Conservation (phyloP, 1,140 invertebrate species). For the Monomorium pharaonis region DNA sequence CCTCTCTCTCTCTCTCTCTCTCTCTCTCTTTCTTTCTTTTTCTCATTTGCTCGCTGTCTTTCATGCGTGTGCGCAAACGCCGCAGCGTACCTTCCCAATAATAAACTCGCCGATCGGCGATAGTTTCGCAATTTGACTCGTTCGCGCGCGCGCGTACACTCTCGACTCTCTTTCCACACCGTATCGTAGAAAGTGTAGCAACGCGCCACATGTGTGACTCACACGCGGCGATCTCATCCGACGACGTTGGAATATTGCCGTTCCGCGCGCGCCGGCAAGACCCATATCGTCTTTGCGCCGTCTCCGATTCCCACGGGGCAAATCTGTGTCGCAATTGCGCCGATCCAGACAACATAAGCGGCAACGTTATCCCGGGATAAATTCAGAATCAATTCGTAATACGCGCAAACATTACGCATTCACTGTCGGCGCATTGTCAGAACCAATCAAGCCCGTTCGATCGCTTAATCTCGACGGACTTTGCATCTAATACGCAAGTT, state of each 20-base stretch:
- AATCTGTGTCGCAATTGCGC: constrained; percentile 79
- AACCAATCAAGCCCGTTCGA: not conserved
- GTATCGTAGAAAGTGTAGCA: constrained; percentile 75
- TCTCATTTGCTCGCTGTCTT: not conserved
- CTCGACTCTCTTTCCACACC: constrained; percentile 58
- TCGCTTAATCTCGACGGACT: not conserved
- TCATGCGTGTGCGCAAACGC: not conserved
- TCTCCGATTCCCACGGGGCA: constrained; percentile 76
- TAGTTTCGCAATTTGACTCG: constrained; percentile 42
- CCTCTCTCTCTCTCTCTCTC: not conserved
- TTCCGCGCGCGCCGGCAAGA: constrained; percentile 12
- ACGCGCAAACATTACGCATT: not conserved
- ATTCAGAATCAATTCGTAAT: not conserved
- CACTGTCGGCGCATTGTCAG: not conserved
- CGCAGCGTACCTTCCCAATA: constrained; percentile 11
- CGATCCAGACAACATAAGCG: constrained; percentile 46
- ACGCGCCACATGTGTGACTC: constrained; percentile 66
- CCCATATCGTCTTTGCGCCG: not conserved
- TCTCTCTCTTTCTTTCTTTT: not conserved
- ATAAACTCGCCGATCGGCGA: constrained; percentile 47
- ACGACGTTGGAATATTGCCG: constrained; percentile 51
- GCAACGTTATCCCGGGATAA: not conserved
- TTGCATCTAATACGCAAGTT: no score
- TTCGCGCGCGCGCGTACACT: not conserved
- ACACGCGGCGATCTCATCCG: constrained; percentile 64